These are phyloP conservation scores for Axea sp. DNA, from an alignment of 2,888 invertebrate genomes.

Conservation along the genomic window DNA sequence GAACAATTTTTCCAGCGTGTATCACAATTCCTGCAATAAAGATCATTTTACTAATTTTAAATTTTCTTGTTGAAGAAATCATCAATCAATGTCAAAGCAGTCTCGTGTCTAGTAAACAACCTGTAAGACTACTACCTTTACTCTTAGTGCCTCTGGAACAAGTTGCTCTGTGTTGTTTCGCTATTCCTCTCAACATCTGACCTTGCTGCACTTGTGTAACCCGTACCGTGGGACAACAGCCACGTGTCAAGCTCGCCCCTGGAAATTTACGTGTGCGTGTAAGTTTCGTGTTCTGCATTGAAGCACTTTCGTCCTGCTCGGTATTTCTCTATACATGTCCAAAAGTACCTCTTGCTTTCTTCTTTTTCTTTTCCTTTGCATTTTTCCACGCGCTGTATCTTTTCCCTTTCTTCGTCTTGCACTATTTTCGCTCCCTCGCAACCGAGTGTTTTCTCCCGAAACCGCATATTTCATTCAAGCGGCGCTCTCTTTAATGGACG, in stretches of 20 bases:
- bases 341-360: neutral
- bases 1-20: too few species aligned
- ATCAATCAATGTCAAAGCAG: too few species aligned
- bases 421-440: slow-evolving; percentile 55
- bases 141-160: slow-evolving; percentile 22
- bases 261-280: slow-evolving; percentile 60
- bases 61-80: too few species aligned
- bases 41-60: too few species aligned
- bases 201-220: slow-evolving; percentile 73
- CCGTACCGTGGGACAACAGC: slow-evolving; percentile 72
- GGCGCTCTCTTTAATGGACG: slow-evolving; percentile 74
- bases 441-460: too few species aligned
- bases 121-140: slow-evolving; percentile 29
- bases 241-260: slow-evolving; percentile 69
- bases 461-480: slow-evolving; percentile 72
- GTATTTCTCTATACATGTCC: slow-evolving; percentile 30
- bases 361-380: slow-evolving; percentile 28
- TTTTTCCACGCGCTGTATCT: slow-evolving; percentile 14
- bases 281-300: slow-evolving; percentile 59
- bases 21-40: too few species aligned
- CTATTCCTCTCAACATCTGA: slow-evolving; percentile 64
- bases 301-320: slow-evolving; percentile 50
- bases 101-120: slow-evolving; percentile 19
- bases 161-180: slow-evolving; percentile 35
- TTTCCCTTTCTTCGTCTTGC: slow-evolving; percentile 33